Base-by-base conservation (phyloP, 2,888 invertebrate species). In the Tolmerus cingulatus region DNA sequence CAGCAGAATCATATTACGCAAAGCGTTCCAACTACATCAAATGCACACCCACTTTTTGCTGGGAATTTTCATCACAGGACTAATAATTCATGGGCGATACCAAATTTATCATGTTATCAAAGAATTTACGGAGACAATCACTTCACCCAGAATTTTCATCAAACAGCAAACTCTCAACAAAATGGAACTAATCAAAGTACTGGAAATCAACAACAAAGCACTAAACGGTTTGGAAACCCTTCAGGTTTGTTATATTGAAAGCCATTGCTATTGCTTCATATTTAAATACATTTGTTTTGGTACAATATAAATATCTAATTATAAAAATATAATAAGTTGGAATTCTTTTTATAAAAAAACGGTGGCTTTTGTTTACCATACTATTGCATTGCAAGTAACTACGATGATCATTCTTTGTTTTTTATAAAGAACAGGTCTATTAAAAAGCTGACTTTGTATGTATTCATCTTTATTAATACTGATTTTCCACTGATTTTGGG, bases 21-120 rank as follows among this genome's bases (percentile, higher is more conserved):
- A 88, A 90, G 89, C 88, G 86, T 90, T 89, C 16, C 86, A 78
- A 79, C 78, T 43, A 86, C 86, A 30, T 89, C 88, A 90, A 91
- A 92, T 89, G 90, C 92, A 4, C 92, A 92, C 89, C 92, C 92
- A n/a, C 91, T 92, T 88, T 92, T 92, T 84, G 92, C 92, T 85
- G 92, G 91, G 87, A 92, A 91, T 89, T 92, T 92, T 88, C 92
- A 92, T 89, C 92, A 92, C 89, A 92, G 92, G 89, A 91, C 91
- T 74, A 92, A 92, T 89, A 92, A 92, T 82, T 91, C 92, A 3
- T 92, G 92, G 92, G 91, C 91, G 51, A 89, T 92, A 89, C 92
- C 92, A 27, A 91, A 91, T 46, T 88, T 92, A 19, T 90, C 91
- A 74, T 91, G 91, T 89, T 92, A 92, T 87, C 92, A 91, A 88